These are phyloP conservation scores for Tetramorium alpestre DNA, from an alignment of 1,140 invertebrate genomes.

Conservation along the genomic window DNA sequence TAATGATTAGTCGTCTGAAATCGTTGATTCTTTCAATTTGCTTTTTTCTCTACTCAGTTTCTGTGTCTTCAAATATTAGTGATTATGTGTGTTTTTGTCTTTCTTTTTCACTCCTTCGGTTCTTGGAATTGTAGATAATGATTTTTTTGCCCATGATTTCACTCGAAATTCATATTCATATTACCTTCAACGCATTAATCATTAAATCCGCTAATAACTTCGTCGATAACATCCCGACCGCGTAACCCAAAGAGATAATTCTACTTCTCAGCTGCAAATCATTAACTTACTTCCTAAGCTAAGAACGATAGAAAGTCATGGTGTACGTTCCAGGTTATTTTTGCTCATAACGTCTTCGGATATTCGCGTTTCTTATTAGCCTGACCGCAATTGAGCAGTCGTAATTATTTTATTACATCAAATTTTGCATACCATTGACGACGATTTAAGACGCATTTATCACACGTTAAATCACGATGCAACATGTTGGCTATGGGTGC, in stretches of 20 bases:
- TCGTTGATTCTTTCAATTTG: background rate
- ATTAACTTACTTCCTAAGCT: slow-evolving; percentile 34
- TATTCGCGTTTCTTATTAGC: background rate
- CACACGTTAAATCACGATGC: background rate
- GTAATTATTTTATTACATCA: slow-evolving; percentile 15
- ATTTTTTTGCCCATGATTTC: background rate
- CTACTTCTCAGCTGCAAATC: slow-evolving; percentile 20
- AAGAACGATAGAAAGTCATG: slow-evolving; percentile 12
- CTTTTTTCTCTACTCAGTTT: background rate
- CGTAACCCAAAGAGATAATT: slow-evolving; percentile 44
- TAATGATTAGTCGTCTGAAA: too few relatives aligned
- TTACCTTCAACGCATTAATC: background rate
- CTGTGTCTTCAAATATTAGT: background rate
- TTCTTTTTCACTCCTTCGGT: background rate
- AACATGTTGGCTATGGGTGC: background rate
- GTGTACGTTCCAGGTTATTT: background rate
- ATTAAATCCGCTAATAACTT: background rate
- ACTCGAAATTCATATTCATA: background rate
- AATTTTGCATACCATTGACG: background rate
- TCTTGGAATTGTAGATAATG: background rate
- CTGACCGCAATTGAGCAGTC: background rate
- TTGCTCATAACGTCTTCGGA: slow-evolving; percentile 5
- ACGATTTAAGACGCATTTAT: background rate
- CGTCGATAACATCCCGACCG: background rate
- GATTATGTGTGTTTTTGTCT: background rate